phyloP scores from a whole-genome alignment of 2,888 invertebrate genomes.

The Griposia aprilina region DNA sequence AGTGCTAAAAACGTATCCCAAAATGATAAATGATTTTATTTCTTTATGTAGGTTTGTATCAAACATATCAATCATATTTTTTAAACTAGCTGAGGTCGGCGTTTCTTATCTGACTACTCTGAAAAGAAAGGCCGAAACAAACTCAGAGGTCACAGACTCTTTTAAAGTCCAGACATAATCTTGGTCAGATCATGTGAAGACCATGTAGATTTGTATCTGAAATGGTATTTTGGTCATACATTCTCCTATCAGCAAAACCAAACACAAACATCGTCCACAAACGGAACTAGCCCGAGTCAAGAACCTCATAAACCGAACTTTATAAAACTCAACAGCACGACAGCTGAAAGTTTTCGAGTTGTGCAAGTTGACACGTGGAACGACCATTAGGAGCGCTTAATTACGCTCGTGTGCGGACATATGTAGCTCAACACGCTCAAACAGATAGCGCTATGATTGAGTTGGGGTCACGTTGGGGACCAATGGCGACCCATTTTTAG shows the following conservation, averaged over 20 bases:
- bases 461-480: conserved; percentile 40
- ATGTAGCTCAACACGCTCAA: conserved; percentile 33
- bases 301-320: conserved; percentile 40
- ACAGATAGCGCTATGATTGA: conserved; percentile 46
- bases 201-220: no score
- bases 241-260: background rate
- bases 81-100: no score
- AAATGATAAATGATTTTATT: no score
- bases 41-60: no score
- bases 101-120: no score
- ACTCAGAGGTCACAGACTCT: no score
- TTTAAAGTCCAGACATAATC: no score
- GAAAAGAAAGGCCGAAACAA: no score
- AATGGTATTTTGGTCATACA: no score
- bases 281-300: conserved; percentile 15
- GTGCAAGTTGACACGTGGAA: conserved; percentile 32
- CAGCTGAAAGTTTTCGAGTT: conserved; percentile 31
- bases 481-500: conserved; percentile 22
- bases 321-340: conserved; percentile 45
- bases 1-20: background rate
- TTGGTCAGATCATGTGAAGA: no score
- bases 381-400: conserved; percentile 50
- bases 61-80: no score
- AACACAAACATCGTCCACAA: background rate
- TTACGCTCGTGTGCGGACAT: conserved; percentile 45